A percentile compares a stretch with the other conserved stretches of the same genome.
Conservation (phyloP, 2,113 vertebrate species). For the Notechis scutatus region DNA sequence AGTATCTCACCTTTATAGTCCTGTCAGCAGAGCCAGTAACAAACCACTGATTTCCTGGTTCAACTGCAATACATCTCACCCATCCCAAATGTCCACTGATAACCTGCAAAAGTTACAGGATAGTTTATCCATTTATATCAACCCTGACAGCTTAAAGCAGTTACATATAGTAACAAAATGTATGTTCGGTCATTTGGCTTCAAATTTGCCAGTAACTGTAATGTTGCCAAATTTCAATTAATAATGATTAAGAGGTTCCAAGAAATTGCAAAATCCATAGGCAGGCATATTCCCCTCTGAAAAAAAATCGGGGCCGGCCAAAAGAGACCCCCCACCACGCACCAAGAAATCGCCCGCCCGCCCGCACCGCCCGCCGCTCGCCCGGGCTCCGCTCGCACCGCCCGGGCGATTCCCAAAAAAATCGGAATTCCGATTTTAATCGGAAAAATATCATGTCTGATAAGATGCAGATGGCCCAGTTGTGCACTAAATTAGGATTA, state of each 20-base stretch:
- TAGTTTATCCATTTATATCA: not conserved
- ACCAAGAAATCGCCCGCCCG: too few relatives aligned
- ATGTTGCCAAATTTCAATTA: not conserved
- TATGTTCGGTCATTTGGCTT: not conserved
- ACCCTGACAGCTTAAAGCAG: not conserved
- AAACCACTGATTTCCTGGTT: constrained; percentile 98
- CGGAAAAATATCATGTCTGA: too few relatives aligned
- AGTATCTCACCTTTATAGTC: constrained; percentile 88
- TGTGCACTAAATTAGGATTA: not conserved
- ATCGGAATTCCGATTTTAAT: too few relatives aligned
- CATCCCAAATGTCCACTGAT: constrained; percentile 98
- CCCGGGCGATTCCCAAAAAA: too few relatives aligned
- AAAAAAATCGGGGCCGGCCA: too few relatives aligned
- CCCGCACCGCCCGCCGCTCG: too few relatives aligned
- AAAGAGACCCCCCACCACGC: too few relatives aligned
- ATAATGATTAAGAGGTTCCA: not conserved
- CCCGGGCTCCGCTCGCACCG: too few relatives aligned
- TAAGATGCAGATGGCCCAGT: not conserved
- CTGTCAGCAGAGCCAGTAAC: constrained; percentile 96
- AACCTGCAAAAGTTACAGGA: constrained; percentile 73
- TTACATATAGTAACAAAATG: not conserved
- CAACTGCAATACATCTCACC: constrained; percentile 95
- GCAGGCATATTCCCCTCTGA: too few relatives aligned
- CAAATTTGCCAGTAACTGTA: not conserved
- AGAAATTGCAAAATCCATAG: not conserved